These are phyloP conservation scores for Buceros bicornis DNA, from an alignment of 2,797 vertebrate species.

Conservation along the genomic window DNA sequence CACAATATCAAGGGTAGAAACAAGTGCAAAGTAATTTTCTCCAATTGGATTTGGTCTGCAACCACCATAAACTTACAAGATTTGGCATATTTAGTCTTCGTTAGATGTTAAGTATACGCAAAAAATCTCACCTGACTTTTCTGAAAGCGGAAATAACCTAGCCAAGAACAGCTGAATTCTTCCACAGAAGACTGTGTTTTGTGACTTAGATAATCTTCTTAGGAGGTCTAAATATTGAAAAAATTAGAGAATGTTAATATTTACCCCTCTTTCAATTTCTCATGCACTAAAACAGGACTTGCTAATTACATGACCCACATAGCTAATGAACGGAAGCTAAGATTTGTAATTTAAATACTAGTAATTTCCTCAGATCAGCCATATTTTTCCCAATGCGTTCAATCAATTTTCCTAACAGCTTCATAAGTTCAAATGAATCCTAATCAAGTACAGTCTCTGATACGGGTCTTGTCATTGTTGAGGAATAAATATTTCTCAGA, in stretches of 20 bases:
- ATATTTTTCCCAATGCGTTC: not conserved
- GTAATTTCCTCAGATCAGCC: not conserved
- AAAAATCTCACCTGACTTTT: slow-evolving; percentile 93
- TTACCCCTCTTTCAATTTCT: not conserved
- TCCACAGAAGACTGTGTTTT: slow-evolving; percentile 98
- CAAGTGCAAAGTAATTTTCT: not conserved
- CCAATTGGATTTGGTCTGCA: not conserved
- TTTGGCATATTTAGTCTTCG: not conserved
- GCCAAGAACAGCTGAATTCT: slow-evolving; percentile 97
- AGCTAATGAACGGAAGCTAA: not conserved
- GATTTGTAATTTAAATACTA: not conserved
- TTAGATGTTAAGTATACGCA: not conserved
- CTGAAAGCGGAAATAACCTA: slow-evolving; percentile 95
- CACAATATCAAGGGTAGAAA: not conserved
- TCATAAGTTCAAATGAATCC: not conserved
- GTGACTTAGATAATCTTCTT: slow-evolving; percentile 95
- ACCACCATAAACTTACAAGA: not conserved
- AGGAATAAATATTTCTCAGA: not conserved
- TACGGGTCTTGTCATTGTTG: not conserved
- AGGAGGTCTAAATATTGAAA: slow-evolving; percentile 88
- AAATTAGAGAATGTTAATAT: not conserved
- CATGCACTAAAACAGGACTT: not conserved
- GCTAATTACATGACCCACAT: not conserved
- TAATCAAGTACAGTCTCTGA: not conserved
- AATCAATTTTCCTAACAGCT: not conserved